phyloP scores from a whole-genome alignment of 2,113 vertebrate genomes.

The Urocynchramus pylzowi region DNA sequence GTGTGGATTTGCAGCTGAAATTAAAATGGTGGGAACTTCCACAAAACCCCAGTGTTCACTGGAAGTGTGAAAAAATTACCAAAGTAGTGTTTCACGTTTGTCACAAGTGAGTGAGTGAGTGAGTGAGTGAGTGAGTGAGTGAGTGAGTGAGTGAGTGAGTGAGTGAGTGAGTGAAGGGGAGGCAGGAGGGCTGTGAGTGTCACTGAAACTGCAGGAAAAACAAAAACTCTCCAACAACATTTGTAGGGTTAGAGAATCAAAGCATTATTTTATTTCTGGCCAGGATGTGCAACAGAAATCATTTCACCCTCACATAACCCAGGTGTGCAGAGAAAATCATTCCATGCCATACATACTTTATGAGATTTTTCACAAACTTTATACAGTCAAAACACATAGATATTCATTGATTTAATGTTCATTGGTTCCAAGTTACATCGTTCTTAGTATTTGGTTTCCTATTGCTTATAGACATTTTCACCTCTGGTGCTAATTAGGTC shows the following conservation, averaged over 20 bases:
- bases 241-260: background rate
- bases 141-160: background rate
- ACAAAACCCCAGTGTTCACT: background rate
- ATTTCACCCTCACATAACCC: too few relatives aligned
- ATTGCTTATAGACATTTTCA: background rate
- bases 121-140: background rate
- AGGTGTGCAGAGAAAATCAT: background rate
- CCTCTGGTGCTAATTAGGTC: background rate
- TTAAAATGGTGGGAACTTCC: background rate
- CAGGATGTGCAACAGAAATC: background rate
- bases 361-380: background rate
- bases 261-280: background rate
- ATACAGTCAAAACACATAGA: background rate
- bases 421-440: background rate
- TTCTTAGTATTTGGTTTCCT: background rate
- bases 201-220: background rate
- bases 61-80: background rate
- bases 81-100: background rate
- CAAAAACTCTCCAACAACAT: background rate
- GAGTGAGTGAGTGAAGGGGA: background rate
- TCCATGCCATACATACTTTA: background rate
- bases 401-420: background rate
- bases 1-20: background rate
- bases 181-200: background rate
- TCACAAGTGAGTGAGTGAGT: background rate